Evolutionary conservation across 37 sponge, comb jelly and placozoan genomes (phyloP), one percentile per base, ranked within the genome.

Genomic region (Haliclona indistincta): DNA sequence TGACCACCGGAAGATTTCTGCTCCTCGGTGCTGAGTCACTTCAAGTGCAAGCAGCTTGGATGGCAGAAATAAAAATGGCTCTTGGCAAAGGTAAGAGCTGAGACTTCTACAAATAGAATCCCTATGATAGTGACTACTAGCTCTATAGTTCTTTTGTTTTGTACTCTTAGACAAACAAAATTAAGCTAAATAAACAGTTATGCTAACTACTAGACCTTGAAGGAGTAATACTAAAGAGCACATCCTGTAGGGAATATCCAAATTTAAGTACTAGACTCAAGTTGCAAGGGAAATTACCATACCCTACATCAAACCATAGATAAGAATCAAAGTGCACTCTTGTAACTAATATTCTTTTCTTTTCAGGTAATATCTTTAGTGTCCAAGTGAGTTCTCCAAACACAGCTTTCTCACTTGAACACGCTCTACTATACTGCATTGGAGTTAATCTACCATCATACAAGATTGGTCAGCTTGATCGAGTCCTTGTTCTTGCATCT

Each of bases 1-100:
- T 86, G 20, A 40, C 45, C 28, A 43, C 44, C 36, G 69, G 81
- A 10, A 86, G 66, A 63, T 74, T 80, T 38, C 70, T 86, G 3
- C 72, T 74, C 58, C 74, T 86, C 63, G 68, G 61, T 30, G 42
- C 87, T 13, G 76, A 74, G n/a, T 74, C 54, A 1, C 11, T 51
- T 32, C 75, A 86, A 62, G 61, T 34, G 11, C 75, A 80, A 62
- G 65, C 70, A 10, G 52, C 56, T 23, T 86, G 87, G 87, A 75
- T 86, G 75, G 74, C 87, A 19, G 28, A 62, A 15, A 38, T 86
- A 36, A 86, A 86, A 68, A 81, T 75, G 47, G 87, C 65, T 5
- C 62, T 86, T 20, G 81, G 87, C 15, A 86, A 67, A 80, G 87
- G 87, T 86, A 38, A 11, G 74, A n/a, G n/a, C n/a, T n/a, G n/a